These are phyloP conservation scores for Epirrhoe tristata DNA, from an alignment of 2,888 invertebrate species.

Conservation along the genomic window DNA sequence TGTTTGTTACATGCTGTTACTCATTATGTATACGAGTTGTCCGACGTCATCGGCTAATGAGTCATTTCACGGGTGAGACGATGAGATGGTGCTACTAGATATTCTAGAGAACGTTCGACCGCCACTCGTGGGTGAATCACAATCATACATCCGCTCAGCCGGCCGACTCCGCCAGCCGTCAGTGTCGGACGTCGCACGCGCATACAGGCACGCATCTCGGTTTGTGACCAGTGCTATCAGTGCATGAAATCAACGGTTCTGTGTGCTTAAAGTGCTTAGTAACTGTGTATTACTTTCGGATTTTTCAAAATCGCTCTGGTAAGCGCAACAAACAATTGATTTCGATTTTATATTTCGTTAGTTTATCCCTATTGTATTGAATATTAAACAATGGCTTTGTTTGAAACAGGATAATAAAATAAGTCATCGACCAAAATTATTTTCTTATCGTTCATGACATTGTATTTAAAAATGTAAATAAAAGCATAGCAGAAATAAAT, in stretches of 20 bases:
- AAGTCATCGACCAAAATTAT: conserved; percentile 10
- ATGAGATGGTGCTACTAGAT: conserved; percentile 55
- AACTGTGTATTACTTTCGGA: conserved; percentile 50
- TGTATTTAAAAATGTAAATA: conserved; percentile 7
- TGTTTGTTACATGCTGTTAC: conserved; percentile 28
- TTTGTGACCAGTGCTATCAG: conserved; percentile 60
- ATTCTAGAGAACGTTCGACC: conserved; percentile 66
- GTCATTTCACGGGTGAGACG: conserved; percentile 58
- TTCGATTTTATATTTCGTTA: neutral
- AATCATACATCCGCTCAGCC: conserved; percentile 67
- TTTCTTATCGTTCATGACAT: conserved; percentile 12
- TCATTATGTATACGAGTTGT: conserved; percentile 40
- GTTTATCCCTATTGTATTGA: neutral
- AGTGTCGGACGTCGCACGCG: conserved; percentile 70
- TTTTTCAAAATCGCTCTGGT: conserved; percentile 48
- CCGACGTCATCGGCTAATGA: conserved; percentile 60
- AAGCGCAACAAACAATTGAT: conserved; percentile 30
- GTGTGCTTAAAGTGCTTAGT: conserved; percentile 62
- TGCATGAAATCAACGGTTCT: conserved; percentile 71
- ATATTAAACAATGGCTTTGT: neutral
- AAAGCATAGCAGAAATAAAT: neutral
- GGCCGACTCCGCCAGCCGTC: conserved; percentile 51
- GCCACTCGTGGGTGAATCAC: conserved; percentile 72
- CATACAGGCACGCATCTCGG: conserved; percentile 69
- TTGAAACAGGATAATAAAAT: conserved; percentile 21